Evolutionary conservation across 1,140 invertebrate species (phyloP).

Genomic region (Sinonovacula constricta): DNA sequence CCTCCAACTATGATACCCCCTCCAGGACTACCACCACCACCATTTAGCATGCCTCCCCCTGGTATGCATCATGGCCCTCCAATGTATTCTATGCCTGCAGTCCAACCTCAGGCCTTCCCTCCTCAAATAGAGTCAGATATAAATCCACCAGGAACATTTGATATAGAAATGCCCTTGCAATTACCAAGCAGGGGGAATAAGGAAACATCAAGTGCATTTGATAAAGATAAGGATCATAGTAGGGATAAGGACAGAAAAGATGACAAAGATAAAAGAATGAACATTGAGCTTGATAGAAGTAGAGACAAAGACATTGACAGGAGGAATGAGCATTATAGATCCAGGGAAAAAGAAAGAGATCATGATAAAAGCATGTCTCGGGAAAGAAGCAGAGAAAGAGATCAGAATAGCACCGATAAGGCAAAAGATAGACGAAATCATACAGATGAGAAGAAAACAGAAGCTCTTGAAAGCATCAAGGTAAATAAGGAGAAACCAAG

Average conservation of each 20-base stretch:
- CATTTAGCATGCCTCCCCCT: not conserved
- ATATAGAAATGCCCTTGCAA: conserved; percentile 44
- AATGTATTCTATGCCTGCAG: not conserved
- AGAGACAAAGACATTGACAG: conserved; percentile 1
- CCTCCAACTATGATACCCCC: not conserved
- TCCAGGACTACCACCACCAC: not conserved
- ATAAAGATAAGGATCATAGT: no score
- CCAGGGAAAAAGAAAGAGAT: conserved; percentile 20
- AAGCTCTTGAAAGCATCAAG: no score
- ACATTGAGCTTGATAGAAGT: not conserved
- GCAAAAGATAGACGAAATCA: no score
- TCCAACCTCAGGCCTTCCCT: not conserved
- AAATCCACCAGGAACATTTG: conserved; percentile 38
- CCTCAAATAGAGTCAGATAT: conserved; percentile 20
- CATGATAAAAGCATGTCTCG: not conserved
- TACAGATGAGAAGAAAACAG: no score
- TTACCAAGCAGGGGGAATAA: no score
- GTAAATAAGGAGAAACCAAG: no score
- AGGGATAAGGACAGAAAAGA: not conserved
- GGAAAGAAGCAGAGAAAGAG: conserved; percentile 20
- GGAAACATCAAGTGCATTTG: no score
- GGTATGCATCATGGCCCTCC: conserved; percentile 9
- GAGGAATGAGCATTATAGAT: conserved; percentile 2
- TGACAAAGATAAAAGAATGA: conserved; percentile 25
- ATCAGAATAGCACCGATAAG: not conserved